A percentile compares a stretch with the other conserved stretches of the same genome.
phyloP scores from a whole-genome alignment of 2,113 vertebrate species.

The Nycticryphes semicollaris region DNA sequence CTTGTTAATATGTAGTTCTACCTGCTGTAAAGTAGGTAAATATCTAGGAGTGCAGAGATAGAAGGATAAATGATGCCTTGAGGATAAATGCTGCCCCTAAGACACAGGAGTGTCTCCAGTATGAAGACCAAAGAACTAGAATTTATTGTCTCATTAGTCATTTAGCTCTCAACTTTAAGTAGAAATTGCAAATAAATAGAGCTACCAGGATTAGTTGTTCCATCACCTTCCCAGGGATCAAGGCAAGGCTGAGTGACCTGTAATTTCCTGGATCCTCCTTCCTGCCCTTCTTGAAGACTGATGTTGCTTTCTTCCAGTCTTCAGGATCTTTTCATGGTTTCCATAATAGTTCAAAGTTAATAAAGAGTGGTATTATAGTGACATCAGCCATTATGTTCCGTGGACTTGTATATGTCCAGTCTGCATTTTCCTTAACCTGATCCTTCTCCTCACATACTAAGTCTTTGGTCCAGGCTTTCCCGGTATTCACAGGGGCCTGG shows the following conservation, averaged over 20 bases:
- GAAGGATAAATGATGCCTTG: not conserved
- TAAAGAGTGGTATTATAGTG: not conserved
- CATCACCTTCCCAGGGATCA: not conserved
- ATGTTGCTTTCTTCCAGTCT: not conserved
- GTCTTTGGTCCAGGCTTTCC: not conserved
- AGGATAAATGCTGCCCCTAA: not conserved
- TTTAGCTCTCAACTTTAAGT: not conserved
- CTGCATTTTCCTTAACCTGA: not conserved
- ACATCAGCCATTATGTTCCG: not conserved
- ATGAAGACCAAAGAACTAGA: not conserved
- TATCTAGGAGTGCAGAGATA: not conserved
- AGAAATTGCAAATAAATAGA: not conserved
- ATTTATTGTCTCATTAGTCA: not conserved
- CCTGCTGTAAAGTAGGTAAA: not conserved
- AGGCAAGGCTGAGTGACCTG: not conserved
- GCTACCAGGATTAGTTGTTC: not conserved
- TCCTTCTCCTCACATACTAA: not conserved
- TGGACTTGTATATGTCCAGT: not conserved
- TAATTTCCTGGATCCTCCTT: not conserved
- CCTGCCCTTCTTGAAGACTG: not conserved
- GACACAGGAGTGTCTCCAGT: not conserved
- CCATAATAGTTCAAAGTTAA: not conserved
- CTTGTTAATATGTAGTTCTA: not conserved
- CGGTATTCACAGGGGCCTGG: not conserved
- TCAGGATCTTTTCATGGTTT: not conserved